Base-by-base conservation (phyloP, 53 echinoderm and acorn worm genomes). In the Echinometra lucunter region DNA sequence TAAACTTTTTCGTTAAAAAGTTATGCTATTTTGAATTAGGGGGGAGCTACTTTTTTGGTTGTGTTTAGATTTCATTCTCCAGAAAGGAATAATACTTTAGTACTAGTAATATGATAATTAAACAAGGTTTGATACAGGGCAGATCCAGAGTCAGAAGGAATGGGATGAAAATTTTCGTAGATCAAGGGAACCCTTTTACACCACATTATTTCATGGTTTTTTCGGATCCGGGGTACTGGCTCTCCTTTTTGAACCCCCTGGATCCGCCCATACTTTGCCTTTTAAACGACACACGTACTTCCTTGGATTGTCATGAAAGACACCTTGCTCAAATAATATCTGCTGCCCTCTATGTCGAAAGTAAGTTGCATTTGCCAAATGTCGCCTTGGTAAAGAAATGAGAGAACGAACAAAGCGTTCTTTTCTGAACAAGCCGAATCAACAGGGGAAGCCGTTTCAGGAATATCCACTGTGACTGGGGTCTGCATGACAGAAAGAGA, bases 261-360 rank as follows among this genome's bases (percentile, higher is more conserved):
- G 63, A 21, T 63, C 63, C 25, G 25, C 63, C 63, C 25, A 5
- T 37, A 1, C 1, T 78, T 37, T 6, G 9, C 53, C 8, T 53
- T 11, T 53, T 53, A 53, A 9, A 13, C 21, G 7, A 78, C 21
- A 35, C 0, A 53, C 88, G 11, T 88, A 88, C 88, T 34, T 49
- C 88, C 88, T 49, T 55, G 30, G n/a, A 32, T 2, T 28, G 49
- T 55, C 30, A 16, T 30, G 10, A 89, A 58, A 25, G 37, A 1
- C 37, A 58, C 89, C 30, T 21, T 89, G 18, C 25, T 10, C 13
- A 89, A 58, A 23, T 89, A 37, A 25, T 58, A 58, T 21, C 37
- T 57, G 38, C 58, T 34, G 60, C 60, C 89, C 32, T 89, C 89
- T 58, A 19, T 58, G 89, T 37, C 10, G 60, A 89, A 89, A 27